Conservation (phyloP, 2,113 vertebrate species). For the Oncorhynchus masou region DNA sequence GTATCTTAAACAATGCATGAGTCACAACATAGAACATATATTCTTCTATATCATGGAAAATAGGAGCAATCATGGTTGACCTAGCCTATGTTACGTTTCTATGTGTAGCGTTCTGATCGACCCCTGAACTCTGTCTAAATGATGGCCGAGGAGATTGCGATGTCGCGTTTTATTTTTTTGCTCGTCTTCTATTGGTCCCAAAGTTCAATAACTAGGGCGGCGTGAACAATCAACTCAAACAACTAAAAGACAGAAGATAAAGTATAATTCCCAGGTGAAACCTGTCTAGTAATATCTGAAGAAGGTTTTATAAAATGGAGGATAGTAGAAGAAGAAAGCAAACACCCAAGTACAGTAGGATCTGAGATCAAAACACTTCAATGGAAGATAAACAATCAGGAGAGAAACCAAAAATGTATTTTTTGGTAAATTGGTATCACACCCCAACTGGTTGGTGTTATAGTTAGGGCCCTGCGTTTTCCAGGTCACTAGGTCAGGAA, state of each 20-base stretch:
- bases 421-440: not conserved
- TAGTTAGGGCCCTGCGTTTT: not conserved
- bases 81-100: not conserved
- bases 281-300: slow-evolving; percentile 15
- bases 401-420: slow-evolving; percentile 15
- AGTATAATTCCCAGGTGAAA: slow-evolving; percentile 11
- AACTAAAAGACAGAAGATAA: slow-evolving; percentile 29
- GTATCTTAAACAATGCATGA: slow-evolving; percentile 37
- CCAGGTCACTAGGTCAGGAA: no score
- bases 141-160: no score
- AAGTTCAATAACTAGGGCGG: slow-evolving; percentile 39
- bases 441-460: not conserved
- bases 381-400: slow-evolving; percentile 58
- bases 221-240: slow-evolving; percentile 41
- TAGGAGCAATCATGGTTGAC: not conserved
- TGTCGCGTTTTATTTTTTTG: slow-evolving; percentile 15
- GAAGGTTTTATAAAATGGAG: not conserved
- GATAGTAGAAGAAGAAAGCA: slow-evolving; percentile 22
- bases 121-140: no score
- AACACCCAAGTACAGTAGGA: slow-evolving; percentile 14
- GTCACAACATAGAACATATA: slow-evolving; percentile 34
- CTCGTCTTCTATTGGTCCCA: slow-evolving; percentile 61
- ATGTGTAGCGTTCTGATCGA: not conserved
- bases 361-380: slow-evolving; percentile 29
- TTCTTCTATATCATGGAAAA: not conserved